Conservation (phyloP, 2,113 vertebrate species). For the Chloropsis cyanopogon region DNA sequence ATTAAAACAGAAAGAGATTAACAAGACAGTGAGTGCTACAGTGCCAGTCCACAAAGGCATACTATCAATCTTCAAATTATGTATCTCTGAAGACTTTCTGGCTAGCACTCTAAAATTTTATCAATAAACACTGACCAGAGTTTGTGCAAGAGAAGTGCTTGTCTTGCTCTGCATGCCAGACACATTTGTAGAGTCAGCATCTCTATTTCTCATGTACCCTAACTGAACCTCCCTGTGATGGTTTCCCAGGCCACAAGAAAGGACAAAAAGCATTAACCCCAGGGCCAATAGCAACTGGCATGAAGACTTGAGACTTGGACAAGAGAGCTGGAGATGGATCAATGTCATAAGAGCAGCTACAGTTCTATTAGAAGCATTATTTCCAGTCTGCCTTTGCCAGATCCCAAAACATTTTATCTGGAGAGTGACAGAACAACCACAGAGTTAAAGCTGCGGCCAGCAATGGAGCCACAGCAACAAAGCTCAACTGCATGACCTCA, state of each 20-base stretch:
- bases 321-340: not conserved
- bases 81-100: not conserved
- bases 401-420: not conserved
- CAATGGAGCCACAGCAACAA: not conserved
- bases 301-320: not conserved
- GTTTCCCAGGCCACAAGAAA: not conserved
- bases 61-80: not conserved
- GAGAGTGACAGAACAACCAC: not conserved
- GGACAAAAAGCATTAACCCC: not conserved
- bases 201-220: not conserved
- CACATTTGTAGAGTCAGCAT: accelerated
- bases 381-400: not conserved
- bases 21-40: not conserved
- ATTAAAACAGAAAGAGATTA: not conserved
- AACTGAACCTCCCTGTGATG: not conserved
- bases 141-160: not conserved
- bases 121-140: not conserved
- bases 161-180: not conserved
- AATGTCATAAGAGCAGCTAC: not conserved
- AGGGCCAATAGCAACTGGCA: not conserved
- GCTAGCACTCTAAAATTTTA: not conserved
- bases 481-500: not conserved
- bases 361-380: not conserved
- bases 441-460: not conserved
- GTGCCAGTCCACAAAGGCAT: not conserved